Evolutionary conservation across 2,888 invertebrate species (phyloP), one percentile per base, ranked within the genome.

Genomic region (Pantelozetes paolii): DNA sequence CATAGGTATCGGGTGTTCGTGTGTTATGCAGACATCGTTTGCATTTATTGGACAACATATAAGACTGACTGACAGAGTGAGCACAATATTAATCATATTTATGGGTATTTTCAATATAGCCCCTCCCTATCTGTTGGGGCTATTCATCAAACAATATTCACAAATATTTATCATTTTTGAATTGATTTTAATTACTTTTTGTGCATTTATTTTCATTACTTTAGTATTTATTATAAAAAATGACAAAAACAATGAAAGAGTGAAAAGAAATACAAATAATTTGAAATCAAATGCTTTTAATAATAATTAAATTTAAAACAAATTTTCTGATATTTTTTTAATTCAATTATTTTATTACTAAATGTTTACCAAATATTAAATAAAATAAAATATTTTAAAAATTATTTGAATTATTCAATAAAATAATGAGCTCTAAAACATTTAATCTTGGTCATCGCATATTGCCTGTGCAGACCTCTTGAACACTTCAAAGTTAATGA

Each of bases 41-140:
- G 57, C 57, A 15, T 57, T 57, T 57, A 20, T 57, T 8, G 57
- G 57, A 26, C 57, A 57, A 57, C 57, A 57, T 20, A 57, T 57
- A 20, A 26, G 23, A 15, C 15, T 57, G 28, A 57, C 2, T 15
- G 30, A 57, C 30, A 57, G 2, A 18, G 18, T 57, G 3, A 20
- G 57, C 2, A 57, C 57, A 26, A 30, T 57, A 6, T 13, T 57
- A 28, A 28, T 57, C 18, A 28, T 57, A 15, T 8, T 57, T 3
- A 26, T 57, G 28, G 26, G 28, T 2, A 28, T 28, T 1, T 57
- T 57, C 28, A 57, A 57, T 57, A 57, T 57, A 20, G 57, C 57
- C 3, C 57, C 57, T 26, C 57, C 57, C 2, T 57, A 28, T 57
- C 1, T 57, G 1, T 15, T 57, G 13, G 57, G 57, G 11, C 57